Conservation (phyloP, 2,113 vertebrate genomes). For the Procavia capensis region DNA sequence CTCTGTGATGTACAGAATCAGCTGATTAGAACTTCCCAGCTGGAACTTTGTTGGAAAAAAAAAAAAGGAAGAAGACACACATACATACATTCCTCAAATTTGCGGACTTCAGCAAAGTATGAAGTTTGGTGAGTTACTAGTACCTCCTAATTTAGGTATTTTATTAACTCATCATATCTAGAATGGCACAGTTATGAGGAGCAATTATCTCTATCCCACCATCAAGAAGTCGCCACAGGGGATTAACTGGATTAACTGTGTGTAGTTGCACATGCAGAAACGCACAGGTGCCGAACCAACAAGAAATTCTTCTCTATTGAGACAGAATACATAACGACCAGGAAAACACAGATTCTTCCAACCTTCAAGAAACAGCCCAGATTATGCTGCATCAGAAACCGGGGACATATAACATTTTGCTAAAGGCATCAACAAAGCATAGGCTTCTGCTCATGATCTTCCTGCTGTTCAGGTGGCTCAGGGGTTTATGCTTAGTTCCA, state of each 20-base stretch:
- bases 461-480: neutral
- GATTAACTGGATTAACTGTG: neutral
- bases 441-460: neutral
- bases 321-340: neutral
- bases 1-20: neutral
- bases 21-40: neutral
- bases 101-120: neutral
- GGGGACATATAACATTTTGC: neutral
- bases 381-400: neutral
- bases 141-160: neutral
- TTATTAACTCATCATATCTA: neutral
- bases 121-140: neutral
- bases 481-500: neutral
- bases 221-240: neutral
- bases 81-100: neutral
- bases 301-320: neutral
- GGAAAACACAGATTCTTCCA: neutral
- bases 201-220: neutral
- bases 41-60: neutral
- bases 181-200: neutral
- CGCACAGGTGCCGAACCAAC: neutral
- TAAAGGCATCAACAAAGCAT: neutral
- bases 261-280: neutral
- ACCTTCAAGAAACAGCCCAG: neutral
- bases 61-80: neutral